Percentiles rank a stretch among this genome's conserved stretches.
Conservation (phyloP, 2,797 vertebrate genomes). For the Nyctalus aviator region DNA sequence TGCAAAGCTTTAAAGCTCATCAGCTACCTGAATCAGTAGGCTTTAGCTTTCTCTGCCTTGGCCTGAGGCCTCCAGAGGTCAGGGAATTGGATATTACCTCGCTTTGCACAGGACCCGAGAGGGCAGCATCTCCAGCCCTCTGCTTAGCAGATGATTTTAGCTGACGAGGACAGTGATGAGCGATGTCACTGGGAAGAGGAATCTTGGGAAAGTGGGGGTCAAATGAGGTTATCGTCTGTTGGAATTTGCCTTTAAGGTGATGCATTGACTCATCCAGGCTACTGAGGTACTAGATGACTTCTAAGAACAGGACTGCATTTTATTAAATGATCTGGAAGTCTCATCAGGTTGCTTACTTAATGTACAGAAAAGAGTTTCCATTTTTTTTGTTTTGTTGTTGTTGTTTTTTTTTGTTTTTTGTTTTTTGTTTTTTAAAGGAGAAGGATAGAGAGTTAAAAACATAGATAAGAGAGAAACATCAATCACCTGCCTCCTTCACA, state of each 20-base stretch:
- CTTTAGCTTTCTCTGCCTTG: constrained; percentile 46
- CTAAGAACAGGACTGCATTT: constrained; percentile 12
- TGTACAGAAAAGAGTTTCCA: background rate
- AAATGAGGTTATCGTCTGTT: background rate
- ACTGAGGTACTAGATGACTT: background rate
- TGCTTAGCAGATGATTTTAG: constrained; percentile 70
- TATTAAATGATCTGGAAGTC: constrained; percentile 10
- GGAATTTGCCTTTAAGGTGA: constrained; percentile 57
- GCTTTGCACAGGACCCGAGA: constrained; percentile 45
- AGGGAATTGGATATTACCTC: constrained; percentile 69
- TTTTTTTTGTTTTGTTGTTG: too few relatives aligned
- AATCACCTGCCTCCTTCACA: too few relatives aligned
- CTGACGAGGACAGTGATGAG: constrained; percentile 28
- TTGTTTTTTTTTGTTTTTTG: too few relatives aligned
- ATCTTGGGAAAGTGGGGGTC: constrained; percentile 47
- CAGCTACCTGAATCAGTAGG: constrained; percentile 31
- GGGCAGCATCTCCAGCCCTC: background rate
- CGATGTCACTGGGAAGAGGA: background rate
- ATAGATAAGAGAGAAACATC: too few relatives aligned
- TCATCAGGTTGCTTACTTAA: constrained; percentile 31
- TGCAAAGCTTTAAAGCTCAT: constrained; percentile 59
- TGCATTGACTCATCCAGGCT: background rate
- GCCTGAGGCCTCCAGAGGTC: constrained; percentile 64
- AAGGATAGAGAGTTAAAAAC: too few relatives aligned
- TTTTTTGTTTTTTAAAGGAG: too few relatives aligned